Evolutionary conservation across 2,888 invertebrate species (phyloP).

Genomic region (Escarpia spicata): DNA sequence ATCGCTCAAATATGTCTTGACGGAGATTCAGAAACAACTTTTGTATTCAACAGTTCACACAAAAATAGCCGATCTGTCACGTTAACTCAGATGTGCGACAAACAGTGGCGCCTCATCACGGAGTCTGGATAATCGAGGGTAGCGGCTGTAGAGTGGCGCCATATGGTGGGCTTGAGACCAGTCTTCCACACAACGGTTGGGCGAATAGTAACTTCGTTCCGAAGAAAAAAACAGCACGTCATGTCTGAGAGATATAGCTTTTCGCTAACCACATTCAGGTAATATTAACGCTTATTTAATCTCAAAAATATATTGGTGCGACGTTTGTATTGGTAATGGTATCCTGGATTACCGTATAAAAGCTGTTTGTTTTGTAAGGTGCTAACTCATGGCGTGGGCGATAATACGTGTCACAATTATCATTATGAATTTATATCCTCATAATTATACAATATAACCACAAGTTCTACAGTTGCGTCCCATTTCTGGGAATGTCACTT

Average conservation of each 20-base stretch:
- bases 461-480: no score
- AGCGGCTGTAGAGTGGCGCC: no score
- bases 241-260: constrained; percentile 93
- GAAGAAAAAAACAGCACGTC: neutral
- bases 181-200: neutral
- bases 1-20: no score
- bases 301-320: neutral
- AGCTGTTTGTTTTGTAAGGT: neutral
- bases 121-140: no score
- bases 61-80: no score
- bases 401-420: neutral
- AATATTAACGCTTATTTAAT: constrained; percentile 46
- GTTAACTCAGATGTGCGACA: no score
- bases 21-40: no score
- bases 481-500: no score
- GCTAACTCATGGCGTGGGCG: constrained; percentile 13
- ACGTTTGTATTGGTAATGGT: neutral
- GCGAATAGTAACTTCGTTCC: neutral
- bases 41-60: no score
- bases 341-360: neutral
- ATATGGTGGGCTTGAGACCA: neutral
- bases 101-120: no score
- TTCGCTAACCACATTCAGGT: constrained; percentile 89
- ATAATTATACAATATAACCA: no score
- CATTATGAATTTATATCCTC: no score